Conservation (phyloP, 2,888 invertebrate genomes). For the Antitype chi region DNA sequence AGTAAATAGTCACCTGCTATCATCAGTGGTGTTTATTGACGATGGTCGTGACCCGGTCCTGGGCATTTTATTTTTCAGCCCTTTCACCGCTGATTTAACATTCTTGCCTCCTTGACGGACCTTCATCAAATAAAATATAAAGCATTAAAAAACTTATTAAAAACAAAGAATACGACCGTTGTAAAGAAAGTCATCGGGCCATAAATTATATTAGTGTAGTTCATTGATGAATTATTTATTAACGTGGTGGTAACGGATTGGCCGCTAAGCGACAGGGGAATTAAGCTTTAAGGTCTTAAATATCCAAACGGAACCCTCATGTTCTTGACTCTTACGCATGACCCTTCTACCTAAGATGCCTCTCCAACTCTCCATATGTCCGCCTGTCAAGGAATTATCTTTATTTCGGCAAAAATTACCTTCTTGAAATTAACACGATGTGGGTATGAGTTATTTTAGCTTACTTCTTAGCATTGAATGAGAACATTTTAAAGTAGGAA, state of each 20-base stretch:
- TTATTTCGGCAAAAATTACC: neutral
- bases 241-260: neutral
- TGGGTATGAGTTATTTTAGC: neutral
- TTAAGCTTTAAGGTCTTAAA: neutral
- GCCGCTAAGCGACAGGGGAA: neutral
- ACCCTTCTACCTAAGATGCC: neutral
- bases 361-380: neutral
- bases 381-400: neutral
- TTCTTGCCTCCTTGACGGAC: conserved; percentile 88
- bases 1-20: conserved; percentile 80
- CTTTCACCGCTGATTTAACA: conserved; percentile 86
- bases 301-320: neutral
- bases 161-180: neutral
- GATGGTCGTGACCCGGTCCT: conserved; percentile 84
- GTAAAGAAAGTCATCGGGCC: neutral
- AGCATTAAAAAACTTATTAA: conserved; percentile 9
- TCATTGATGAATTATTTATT: neutral
- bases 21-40: conserved; percentile 85
- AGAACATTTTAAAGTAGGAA: neutral
- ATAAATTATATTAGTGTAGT: conserved; percentile 1
- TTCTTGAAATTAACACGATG: neutral
- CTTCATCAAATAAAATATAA: conserved; percentile 66
- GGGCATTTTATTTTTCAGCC: conserved; percentile 86
- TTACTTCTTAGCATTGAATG: neutral
- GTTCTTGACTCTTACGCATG: neutral